These are phyloP conservation scores for Sesia apiformis DNA, from an alignment of 2,888 invertebrate genomes.

Conservation along the genomic window DNA sequence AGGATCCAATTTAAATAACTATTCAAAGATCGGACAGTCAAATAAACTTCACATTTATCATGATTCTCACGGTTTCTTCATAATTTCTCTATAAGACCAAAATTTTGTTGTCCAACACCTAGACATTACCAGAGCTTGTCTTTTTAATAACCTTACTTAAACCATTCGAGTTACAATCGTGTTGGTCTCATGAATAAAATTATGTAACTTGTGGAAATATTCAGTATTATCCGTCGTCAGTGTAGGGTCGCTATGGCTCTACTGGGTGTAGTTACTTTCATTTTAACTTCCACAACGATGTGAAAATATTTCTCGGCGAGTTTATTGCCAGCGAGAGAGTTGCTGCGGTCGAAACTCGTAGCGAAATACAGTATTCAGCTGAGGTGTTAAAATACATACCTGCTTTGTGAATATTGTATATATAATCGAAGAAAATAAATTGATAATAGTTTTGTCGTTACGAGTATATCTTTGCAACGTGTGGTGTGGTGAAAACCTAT, in stretches of 20 bases:
- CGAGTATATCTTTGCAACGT: no score
- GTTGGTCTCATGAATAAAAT: slow-evolving; percentile 62
- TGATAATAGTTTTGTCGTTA: no score
- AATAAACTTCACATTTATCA: no score
- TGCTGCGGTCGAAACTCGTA: slow-evolving; percentile 34
- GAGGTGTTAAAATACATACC: no score
- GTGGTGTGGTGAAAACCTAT: no score
- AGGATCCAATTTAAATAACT: no score
- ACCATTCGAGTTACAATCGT: slow-evolving; percentile 37
- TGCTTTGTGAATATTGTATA: no score
- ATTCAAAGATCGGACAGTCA: no score
- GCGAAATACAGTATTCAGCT: slow-evolving; percentile 1
- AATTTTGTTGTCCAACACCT: not conserved
- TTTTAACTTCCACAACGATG: slow-evolving; percentile 71
- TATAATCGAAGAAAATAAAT: no score
- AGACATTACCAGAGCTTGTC: not conserved
- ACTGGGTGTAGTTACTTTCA: slow-evolving; percentile 66
- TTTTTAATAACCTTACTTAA: slow-evolving; percentile 19
- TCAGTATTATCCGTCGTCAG: slow-evolving; percentile 52
- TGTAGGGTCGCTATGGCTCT: slow-evolving; percentile 51
- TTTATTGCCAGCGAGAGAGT: slow-evolving; percentile 63
- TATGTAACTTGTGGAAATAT: slow-evolving; percentile 56
- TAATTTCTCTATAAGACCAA: no score
- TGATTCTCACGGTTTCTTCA: no score
- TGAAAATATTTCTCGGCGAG: slow-evolving; percentile 68